Base-by-base conservation (phyloP, 2,797 vertebrate species). In the Salarias fasciatus region DNA sequence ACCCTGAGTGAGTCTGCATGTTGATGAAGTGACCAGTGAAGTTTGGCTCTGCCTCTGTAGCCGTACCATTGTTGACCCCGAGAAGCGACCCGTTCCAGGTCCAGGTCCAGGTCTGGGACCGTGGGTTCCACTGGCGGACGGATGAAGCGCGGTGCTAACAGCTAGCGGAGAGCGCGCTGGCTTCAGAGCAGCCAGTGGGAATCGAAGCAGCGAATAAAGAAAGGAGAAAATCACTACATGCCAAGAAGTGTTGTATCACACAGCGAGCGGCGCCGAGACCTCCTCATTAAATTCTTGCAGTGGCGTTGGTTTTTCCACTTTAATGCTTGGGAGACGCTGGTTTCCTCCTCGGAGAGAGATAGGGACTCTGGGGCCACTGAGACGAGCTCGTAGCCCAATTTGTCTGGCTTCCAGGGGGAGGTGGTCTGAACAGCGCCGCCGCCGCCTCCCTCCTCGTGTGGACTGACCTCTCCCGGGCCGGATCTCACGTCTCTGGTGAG, bases 241-340 rank as follows among this genome's bases (percentile, higher is more conserved):
- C 69, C 85, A 77, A 77, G 79, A 78, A 84, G 76, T 66, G 77
- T 89, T 84, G 83, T 87, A 86, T 88, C 83, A 89, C 80, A 72
- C 68, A 76, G 68, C 76, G 80, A 85, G 78, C 61, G 64, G 75
- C 47, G 69, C 59, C 60, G 48, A 80, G 59, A 57, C 76, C 76
- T 84, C 74, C 85, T 92, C 89, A 92, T 92, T 92, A 92, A 89
- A 91, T 85, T 90, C 82, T 82, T 85, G 86, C 88, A 86, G 86
- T 83, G 75, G 66, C 69, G 56, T 89, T 91, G 84, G 77, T 88
- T 92, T 92, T 91, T 91, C 87, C 88, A 91, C 88, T 91, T 91
- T 87, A 89, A 88, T 90, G 87, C 89, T 91, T 88, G 82, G 87
- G 79, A 90, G 86, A 89, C 36, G 58, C 80, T 49, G 48, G 73